These are phyloP conservation scores for Drosophila tropicalis DNA, from an alignment of 1,140 invertebrate species.

Conservation along the genomic window DNA sequence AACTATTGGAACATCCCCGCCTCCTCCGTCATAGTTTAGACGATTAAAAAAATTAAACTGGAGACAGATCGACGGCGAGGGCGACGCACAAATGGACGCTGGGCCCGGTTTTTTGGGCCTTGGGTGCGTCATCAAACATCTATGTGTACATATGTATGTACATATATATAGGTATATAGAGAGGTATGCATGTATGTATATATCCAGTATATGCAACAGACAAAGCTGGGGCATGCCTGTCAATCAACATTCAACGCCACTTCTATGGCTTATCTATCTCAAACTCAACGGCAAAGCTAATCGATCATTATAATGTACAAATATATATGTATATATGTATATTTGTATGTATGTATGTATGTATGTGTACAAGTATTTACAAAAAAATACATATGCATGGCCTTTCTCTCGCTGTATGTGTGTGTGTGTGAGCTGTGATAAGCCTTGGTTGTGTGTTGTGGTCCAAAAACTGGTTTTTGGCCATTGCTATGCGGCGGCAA, in stretches of 20 bases:
- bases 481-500: constrained; percentile 5
- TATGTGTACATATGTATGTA: background rate
- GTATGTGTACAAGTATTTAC: background rate
- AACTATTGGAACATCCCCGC: too few species aligned
- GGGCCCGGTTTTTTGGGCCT: constrained; percentile 4
- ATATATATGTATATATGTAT: constrained; percentile 18
- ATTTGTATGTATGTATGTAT: background rate
- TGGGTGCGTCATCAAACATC: constrained; percentile 10
- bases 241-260: constrained; percentile 56
- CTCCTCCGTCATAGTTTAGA: too few species aligned
- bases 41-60: background rate
- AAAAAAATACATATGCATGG: background rate
- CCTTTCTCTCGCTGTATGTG: constrained; percentile 4
- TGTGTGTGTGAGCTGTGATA: constrained; percentile 3
- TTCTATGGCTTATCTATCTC: constrained; percentile 58
- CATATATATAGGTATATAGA: background rate
- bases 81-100: background rate
- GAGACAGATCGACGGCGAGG: constrained; percentile 5
- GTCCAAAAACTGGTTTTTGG: constrained; percentile 12
- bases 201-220: constrained; percentile 26
- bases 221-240: constrained; percentile 26
- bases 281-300: constrained; percentile 53
- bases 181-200: background rate
- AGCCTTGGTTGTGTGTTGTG: constrained; percentile 7
- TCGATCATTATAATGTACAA: constrained; percentile 47